Conservation (phyloP, 2,888 invertebrate species). For the Cerastoderma edule region DNA sequence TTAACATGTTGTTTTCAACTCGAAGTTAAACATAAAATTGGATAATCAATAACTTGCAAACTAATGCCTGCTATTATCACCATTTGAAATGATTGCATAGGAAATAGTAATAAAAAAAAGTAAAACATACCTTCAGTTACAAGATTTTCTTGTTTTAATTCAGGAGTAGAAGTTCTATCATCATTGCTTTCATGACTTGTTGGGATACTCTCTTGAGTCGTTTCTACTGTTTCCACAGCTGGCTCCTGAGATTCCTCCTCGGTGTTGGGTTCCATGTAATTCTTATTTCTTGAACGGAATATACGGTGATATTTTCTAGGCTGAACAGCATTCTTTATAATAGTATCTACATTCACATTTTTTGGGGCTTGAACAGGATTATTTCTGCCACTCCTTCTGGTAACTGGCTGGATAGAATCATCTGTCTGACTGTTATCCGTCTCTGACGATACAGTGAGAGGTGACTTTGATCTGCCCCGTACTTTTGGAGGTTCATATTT, state of each 20-base stretch:
- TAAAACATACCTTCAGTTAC: slow-evolving; percentile 3
- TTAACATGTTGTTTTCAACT: too few relatives aligned
- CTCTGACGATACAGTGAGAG: slow-evolving; percentile 32
- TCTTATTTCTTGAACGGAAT: slow-evolving; percentile 65
- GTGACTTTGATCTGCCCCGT: slow-evolving; percentile 22
- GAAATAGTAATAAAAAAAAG: not conserved
- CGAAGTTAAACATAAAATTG: too few relatives aligned
- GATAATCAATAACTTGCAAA: too few relatives aligned
- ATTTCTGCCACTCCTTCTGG: slow-evolving; percentile 22
- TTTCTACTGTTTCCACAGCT: not conserved
- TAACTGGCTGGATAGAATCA: slow-evolving; percentile 1
- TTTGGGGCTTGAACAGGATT: slow-evolving; percentile 11
- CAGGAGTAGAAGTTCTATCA: not conserved
- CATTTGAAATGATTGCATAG: too few relatives aligned
- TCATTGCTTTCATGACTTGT: not conserved
- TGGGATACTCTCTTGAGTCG: not conserved
- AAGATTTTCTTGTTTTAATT: not conserved
- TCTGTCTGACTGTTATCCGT: slow-evolving; percentile 38
- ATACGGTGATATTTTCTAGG: slow-evolving; percentile 61
- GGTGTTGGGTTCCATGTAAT: slow-evolving; percentile 46
- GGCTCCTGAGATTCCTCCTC: slow-evolving; percentile 18
- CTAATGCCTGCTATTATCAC: too few relatives aligned
- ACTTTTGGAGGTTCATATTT: not conserved
- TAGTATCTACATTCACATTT: slow-evolving; percentile 32
- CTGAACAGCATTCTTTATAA: slow-evolving; percentile 43